These are phyloP conservation scores for Pterostichus niger DNA, from an alignment of 2,888 invertebrate species.

Conservation along the genomic window DNA sequence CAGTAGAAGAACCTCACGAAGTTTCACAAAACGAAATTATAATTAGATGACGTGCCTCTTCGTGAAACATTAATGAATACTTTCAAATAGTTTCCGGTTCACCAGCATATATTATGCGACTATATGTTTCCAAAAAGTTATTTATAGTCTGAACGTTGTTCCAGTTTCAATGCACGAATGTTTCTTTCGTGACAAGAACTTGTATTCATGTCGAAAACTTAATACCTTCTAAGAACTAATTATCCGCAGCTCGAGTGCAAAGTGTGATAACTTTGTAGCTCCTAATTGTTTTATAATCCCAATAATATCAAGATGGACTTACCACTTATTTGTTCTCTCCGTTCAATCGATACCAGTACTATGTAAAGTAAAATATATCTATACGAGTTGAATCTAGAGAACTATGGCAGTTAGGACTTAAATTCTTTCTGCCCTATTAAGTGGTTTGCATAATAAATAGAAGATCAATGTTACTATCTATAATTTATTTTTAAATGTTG, in stretches of 20 bases:
- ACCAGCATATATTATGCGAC: conserved; percentile 39
- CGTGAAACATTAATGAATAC: conserved; percentile 57
- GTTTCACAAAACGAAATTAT: conserved; percentile 23
- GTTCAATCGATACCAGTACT: no score
- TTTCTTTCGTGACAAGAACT: conserved; percentile 60
- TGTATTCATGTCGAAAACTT: conserved; percentile 63
- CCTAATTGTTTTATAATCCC: conserved; percentile 53
- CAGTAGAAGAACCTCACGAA: not conserved
- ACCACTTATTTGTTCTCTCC: no score
- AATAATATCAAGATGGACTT: conserved; percentile 4
- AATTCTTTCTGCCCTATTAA: no score
- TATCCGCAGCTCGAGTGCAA: conserved; percentile 47
- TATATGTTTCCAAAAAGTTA: conserved; percentile 59
- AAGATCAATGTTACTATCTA: no score
- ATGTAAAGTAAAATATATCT: no score
- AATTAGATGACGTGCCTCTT: conserved; percentile 44
- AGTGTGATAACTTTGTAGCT: conserved; percentile 30
- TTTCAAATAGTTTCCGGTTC: conserved; percentile 49
- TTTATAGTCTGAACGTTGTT: conserved; percentile 42
- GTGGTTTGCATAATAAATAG: no score
- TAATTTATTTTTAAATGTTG: no score
- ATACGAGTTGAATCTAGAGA: no score
- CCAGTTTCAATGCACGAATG: conserved; percentile 54
- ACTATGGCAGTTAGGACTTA: no score
- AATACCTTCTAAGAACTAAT: conserved; percentile 60